phyloP scores from a whole-genome alignment of 1,140 invertebrate genomes.

The Drosophila orosa region DNA sequence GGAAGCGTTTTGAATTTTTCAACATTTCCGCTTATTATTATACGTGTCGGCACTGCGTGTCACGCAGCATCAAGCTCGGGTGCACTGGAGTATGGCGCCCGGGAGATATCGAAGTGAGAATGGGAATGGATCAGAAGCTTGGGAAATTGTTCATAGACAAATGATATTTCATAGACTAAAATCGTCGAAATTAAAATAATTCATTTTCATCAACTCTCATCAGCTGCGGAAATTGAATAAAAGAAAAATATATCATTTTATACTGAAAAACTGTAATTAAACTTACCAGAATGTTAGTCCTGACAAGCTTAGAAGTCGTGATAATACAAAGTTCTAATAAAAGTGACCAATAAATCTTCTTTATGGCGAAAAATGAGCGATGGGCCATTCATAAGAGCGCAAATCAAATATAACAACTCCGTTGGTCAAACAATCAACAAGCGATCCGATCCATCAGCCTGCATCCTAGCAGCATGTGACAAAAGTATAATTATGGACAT shows the following conservation, averaged over 20 bases:
- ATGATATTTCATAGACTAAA: constrained; percentile 46
- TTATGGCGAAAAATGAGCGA: constrained; percentile 25
- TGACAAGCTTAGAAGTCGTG: not conserved
- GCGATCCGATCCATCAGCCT: constrained; percentile 69
- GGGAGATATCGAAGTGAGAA: constrained; percentile 1
- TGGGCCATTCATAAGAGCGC: constrained; percentile 9
- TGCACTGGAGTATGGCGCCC: constrained; percentile 22
- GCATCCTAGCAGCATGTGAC: constrained; percentile 39
- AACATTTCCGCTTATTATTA: constrained; percentile 83
- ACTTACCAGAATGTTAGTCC: not conserved
- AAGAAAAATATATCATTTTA: not conserved
- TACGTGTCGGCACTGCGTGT: constrained; percentile 77
- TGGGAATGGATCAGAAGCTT: not conserved
- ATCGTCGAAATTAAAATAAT: not conserved
- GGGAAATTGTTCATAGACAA: constrained; percentile 21
- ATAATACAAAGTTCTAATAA: not conserved
- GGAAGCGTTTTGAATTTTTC: constrained; percentile 81
- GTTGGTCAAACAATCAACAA: constrained; percentile 59
- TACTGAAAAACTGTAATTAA: not conserved
- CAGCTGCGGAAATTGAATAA: not conserved
- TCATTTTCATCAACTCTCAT: not conserved
- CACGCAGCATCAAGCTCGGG: constrained; percentile 55
- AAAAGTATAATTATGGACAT: constrained; percentile 60
- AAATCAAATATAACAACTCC: constrained; percentile 37
- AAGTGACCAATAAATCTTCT: not conserved